phyloP scores from a whole-genome alignment of 2,797 vertebrate genomes.

The Ctenopoma multispine region DNA sequence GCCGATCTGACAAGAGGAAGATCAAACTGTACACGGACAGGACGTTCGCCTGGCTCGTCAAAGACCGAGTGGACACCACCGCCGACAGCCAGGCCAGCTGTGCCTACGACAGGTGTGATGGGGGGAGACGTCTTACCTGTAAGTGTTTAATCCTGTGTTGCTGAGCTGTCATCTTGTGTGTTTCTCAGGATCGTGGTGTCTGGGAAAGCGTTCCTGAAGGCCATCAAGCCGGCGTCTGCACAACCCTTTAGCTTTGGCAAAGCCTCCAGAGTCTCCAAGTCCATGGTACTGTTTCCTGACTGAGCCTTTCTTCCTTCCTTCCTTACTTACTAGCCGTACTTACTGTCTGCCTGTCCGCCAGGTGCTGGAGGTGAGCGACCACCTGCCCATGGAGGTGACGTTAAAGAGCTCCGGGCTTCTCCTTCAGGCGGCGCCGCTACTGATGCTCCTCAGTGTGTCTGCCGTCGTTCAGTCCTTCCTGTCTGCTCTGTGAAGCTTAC shows the following conservation, averaged over 20 bases:
- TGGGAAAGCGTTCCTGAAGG: slow-evolving; percentile 59
- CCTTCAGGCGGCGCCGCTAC: slow-evolving; percentile 50
- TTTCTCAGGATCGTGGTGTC: slow-evolving; percentile 68
- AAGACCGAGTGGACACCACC: slow-evolving; percentile 71
- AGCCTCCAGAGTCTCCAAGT: slow-evolving; percentile 27
- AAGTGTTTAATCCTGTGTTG: no score
- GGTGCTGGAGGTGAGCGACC: slow-evolving; percentile 56
- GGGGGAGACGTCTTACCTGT: no score
- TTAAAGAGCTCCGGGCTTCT: slow-evolving; percentile 54
- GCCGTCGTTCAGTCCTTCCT: slow-evolving; percentile 9
- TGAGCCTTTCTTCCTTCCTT: no score
- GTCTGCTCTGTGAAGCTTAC: slow-evolving; percentile 48
- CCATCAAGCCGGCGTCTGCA: slow-evolving; percentile 49
- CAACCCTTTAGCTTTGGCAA: slow-evolving; percentile 46
- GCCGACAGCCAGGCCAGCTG: slow-evolving; percentile 47
- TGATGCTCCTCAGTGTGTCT: slow-evolving; percentile 38
- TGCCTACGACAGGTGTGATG: slow-evolving; percentile 78
- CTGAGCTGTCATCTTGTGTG: no score
- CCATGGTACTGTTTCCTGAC: slow-evolving; percentile 24
- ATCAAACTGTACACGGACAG: slow-evolving; percentile 64
- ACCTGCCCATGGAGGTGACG: slow-evolving; percentile 61
- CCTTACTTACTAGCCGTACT: no score
- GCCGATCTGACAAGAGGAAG: slow-evolving; percentile 21
- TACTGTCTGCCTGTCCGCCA: slow-evolving; percentile 59
- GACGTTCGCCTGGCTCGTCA: slow-evolving; percentile 71